Base-by-base conservation (phyloP, 2,113 vertebrate genomes). In the Crotalus tigris region DNA sequence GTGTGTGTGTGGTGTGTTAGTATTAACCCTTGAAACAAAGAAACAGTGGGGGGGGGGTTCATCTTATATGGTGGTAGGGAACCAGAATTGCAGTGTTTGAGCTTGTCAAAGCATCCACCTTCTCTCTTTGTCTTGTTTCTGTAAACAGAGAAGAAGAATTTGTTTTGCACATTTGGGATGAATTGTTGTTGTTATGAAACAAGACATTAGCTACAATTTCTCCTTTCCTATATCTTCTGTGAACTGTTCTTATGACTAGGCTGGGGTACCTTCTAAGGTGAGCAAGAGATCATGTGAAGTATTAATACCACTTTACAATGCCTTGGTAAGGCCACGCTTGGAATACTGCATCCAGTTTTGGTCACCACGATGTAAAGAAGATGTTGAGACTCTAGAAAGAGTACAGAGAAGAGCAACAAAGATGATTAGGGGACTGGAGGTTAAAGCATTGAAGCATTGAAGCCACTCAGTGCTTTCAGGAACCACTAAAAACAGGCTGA, bases 181-280 rank as follows among this genome's bases (percentile, higher is more conserved):
- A 97, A 97, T 44, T 19, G 3, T 21, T 44, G 97, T 97, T 97
- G 95, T 44, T 61, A 95, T 92, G 91, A 97, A 97, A 97, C 53
- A 97, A 97, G 95, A 95, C 96, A 96, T 97, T 97, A 97, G 93
- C 94, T 94, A 95, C 96, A 96, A 97, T 94, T 96, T 97, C 94
- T 96, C 96, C 92, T 97, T 97, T 29, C 29, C 39, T 87, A 9
- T 17, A 12, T 29, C 9, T 33, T 51, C 15, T 97, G 96, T 97
- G 95, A 95, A 94, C 94, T 95, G 95, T 93, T 97, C 97, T 98
- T 98, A 98, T 97, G 96, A 97, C 96, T 98, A 97, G 97, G 96
- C 97, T 98, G 97, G 95, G 97, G 96, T 95, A 91, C 96, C 95
- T 97, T 97, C 75, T 97, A 97, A 96, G 97, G 94, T 93, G 89